These are phyloP conservation scores for Chaetorhynchus papuensis DNA, from an alignment of 2,113 vertebrate genomes.

Conservation along the genomic window DNA sequence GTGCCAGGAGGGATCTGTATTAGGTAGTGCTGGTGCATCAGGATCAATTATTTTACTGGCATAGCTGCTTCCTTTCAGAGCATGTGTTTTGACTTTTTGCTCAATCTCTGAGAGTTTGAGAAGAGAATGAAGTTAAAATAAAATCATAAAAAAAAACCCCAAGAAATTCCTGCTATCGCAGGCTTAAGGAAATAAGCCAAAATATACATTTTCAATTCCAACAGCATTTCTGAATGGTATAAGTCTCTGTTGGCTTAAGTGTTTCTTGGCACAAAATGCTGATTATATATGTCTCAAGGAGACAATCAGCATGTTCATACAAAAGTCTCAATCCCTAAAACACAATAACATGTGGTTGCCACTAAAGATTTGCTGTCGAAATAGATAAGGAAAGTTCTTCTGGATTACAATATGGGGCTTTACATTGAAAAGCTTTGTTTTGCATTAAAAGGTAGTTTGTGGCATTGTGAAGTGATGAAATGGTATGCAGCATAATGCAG, in stretches of 20 bases:
- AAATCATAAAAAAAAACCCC: not conserved
- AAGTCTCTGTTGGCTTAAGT: slow-evolving; percentile 48
- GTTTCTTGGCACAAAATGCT: slow-evolving; percentile 61
- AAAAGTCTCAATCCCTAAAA: slow-evolving; percentile 57
- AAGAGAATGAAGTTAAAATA: slow-evolving; percentile 11
- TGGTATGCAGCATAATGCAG: not conserved
- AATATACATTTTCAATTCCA: slow-evolving; percentile 49
- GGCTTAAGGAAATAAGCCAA: slow-evolving; percentile 37
- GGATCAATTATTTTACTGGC: not conserved
- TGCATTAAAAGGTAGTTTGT: slow-evolving; percentile 44
- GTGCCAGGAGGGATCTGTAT: not conserved
- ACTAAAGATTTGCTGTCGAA: slow-evolving; percentile 62
- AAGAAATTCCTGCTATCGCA: slow-evolving; percentile 30
- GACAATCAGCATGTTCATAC: slow-evolving; percentile 51
- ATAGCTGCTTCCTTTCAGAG: not conserved
- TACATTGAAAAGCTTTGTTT: slow-evolving; percentile 61
- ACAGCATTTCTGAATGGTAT: slow-evolving; percentile 48
- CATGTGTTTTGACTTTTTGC: slow-evolving; percentile 41
- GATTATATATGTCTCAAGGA: slow-evolving; percentile 50
- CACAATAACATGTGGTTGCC: slow-evolving; percentile 62
- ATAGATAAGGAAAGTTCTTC: slow-evolving; percentile 55
- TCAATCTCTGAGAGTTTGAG: not conserved
- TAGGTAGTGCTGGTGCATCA: not conserved
- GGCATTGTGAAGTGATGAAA: slow-evolving; percentile 60
- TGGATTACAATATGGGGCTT: slow-evolving; percentile 57